A percentile compares a stretch with the other conserved stretches of the same genome.
phyloP scores from a whole-genome alignment of 1,140 invertebrate genomes.

The Drosophila tristis region DNA sequence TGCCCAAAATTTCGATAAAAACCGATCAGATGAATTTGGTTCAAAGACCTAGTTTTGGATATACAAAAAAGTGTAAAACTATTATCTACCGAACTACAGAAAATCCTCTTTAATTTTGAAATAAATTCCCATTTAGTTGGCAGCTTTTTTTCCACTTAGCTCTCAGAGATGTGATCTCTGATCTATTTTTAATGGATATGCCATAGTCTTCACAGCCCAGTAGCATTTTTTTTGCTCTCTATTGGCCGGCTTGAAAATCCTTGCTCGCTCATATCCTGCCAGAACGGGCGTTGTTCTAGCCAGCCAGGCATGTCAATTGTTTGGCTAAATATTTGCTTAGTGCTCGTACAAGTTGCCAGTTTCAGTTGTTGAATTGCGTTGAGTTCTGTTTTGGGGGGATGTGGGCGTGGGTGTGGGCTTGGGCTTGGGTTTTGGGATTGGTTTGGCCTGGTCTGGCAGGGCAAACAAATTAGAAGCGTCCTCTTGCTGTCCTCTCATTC shows the following conservation, averaged over 20 bases:
- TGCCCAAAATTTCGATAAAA: too few relatives aligned
- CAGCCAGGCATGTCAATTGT: constrained; percentile 78
- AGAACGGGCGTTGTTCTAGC: constrained; percentile 50
- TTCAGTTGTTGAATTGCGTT: constrained; percentile 64
- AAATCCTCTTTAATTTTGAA: too few relatives aligned
- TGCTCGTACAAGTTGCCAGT: constrained; percentile 77
- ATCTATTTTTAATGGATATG: too few relatives aligned
- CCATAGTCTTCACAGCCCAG: not conserved
- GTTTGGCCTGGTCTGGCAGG: constrained; percentile 58
- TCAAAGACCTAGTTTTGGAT: too few relatives aligned
- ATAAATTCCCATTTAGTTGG: too few relatives aligned
- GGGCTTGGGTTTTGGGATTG: constrained; percentile 19
- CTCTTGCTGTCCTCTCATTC: constrained; percentile 24
- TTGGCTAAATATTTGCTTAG: constrained; percentile 77
- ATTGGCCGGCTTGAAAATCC: constrained; percentile 49
- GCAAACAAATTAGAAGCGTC: constrained; percentile 74
- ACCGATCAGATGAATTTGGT: not conserved
- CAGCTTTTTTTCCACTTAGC: too few relatives aligned
- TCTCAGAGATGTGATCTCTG: too few relatives aligned
- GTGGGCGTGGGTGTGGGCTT: constrained; percentile 9
- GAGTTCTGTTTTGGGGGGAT: too few relatives aligned
- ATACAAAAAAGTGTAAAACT: too few relatives aligned
- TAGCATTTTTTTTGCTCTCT: constrained; percentile 34
- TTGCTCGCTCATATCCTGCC: constrained; percentile 77
- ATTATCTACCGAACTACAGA: too few relatives aligned